phyloP scores from a whole-genome alignment of 2,797 vertebrate species.

The Apodemus agrarius region DNA sequence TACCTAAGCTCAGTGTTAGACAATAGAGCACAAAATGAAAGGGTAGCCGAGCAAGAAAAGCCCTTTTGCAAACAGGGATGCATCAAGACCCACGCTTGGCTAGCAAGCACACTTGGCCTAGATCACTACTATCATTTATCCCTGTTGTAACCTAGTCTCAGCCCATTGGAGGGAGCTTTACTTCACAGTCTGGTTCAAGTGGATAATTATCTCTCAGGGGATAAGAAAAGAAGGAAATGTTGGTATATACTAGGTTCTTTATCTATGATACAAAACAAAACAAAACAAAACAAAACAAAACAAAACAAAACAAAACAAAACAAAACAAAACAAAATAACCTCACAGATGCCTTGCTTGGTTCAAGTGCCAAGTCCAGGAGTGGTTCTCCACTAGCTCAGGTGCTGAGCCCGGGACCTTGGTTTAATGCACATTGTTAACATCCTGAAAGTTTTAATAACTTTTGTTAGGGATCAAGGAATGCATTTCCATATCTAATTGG shows the following conservation, averaged over 20 bases:
- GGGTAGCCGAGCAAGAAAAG: not conserved
- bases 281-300: not conserved
- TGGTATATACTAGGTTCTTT: not conserved
- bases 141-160: not conserved
- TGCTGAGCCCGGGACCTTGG: not conserved
- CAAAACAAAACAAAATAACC: too few relatives aligned
- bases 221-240: not conserved
- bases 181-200: not conserved
- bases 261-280: not conserved
- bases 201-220: not conserved
- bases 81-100: not conserved
- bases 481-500: not conserved
- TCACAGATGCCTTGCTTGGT: not conserved
- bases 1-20: too few relatives aligned
- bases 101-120: not conserved
- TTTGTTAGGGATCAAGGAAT: not conserved
- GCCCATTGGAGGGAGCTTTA: not conserved
- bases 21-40: not conserved
- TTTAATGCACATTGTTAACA: not conserved
- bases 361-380: not conserved
- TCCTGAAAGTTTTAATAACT: conserved; percentile 29
- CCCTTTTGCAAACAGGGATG: not conserved
- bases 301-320: not conserved
- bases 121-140: not conserved
- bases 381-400: not conserved